These are phyloP conservation scores for Spea multiplicata DNA, from an alignment of 2,113 vertebrate genomes.

Conservation along the genomic window DNA sequence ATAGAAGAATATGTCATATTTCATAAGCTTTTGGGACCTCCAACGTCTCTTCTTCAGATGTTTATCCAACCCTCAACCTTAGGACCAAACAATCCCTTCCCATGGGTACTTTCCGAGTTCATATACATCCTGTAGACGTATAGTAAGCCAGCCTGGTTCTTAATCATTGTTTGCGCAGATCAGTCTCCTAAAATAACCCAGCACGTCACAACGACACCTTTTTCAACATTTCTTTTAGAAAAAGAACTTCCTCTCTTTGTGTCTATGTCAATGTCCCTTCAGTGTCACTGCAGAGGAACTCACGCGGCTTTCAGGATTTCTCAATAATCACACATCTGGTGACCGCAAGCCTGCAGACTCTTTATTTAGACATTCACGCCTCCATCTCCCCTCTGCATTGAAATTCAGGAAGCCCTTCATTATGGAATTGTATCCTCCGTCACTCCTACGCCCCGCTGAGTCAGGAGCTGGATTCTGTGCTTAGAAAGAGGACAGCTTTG, in stretches of 20 bases:
- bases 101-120: no score
- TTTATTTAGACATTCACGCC: background rate
- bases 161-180: no score
- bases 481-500: background rate
- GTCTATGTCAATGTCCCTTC: background rate
- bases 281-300: background rate
- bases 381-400: background rate
- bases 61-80: no score
- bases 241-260: background rate
- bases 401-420: slow-evolving; percentile 11
- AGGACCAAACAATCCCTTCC: no score
- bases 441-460: background rate
- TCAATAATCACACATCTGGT: slow-evolving; percentile 13
- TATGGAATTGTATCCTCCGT: background rate
- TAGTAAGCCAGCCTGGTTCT: no score
- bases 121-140: no score
- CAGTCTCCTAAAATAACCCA: no score
- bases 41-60: no score
- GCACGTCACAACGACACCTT: no score
- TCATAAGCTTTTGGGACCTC: no score
- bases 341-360: background rate
- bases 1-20: no score
- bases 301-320: background rate
- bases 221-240: no score
- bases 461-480: background rate